Conservation (phyloP, 2,888 invertebrate species). For the Apamea crenata region DNA sequence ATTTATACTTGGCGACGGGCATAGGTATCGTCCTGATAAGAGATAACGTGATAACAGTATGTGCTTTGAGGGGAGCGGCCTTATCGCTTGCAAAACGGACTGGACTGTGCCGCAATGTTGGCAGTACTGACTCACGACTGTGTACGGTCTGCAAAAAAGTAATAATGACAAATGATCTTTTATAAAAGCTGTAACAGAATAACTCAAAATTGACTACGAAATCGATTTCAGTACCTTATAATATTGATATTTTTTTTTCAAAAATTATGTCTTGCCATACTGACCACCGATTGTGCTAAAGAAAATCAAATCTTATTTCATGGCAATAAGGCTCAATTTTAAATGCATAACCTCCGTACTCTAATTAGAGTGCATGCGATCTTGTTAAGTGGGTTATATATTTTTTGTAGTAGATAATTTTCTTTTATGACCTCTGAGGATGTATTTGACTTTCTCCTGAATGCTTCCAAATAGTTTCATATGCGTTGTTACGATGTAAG, state of each 20-base stretch:
- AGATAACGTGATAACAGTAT: conserved; percentile 60
- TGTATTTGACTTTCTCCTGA: not conserved
- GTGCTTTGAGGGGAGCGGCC: conserved; percentile 60
- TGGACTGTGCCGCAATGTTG: conserved; percentile 52
- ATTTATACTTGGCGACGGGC: conserved; percentile 48
- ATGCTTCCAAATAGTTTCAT: not conserved
- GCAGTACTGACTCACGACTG: conserved; percentile 52
- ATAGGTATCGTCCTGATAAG: conserved; percentile 60
- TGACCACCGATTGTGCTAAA: not conserved
- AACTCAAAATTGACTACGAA: not conserved
- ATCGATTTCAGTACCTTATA: not conserved
- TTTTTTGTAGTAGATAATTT: not conserved
- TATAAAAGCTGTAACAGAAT: not conserved
- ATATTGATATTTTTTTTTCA: not conserved
- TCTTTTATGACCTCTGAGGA: not conserved
- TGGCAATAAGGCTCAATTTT: not conserved
- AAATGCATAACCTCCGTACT: not conserved
- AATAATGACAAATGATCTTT: not conserved
- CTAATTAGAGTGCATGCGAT: not conserved
- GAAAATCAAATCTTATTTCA: not conserved
- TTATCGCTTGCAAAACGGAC: conserved; percentile 65
- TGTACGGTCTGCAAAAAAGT: conserved; percentile 13
- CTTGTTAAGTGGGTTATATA: not conserved
- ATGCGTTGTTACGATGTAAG: not conserved
- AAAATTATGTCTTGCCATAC: not conserved